These are phyloP conservation scores for Apteryx mantelli DNA, from an alignment of 2,113 vertebrate genomes.

Conservation along the genomic window DNA sequence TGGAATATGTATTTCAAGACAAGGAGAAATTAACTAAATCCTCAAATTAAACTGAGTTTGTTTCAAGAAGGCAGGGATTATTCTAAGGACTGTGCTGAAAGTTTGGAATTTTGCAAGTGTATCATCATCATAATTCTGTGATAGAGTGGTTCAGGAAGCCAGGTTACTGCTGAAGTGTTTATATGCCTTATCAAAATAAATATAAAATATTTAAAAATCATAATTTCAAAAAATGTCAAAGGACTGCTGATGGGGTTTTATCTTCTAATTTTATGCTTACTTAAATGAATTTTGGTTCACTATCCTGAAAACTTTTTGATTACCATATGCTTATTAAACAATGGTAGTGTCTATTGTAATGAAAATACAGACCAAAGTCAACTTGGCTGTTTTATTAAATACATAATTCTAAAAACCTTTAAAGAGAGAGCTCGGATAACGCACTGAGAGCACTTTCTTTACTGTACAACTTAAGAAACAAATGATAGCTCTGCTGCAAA, in stretches of 20 bases:
- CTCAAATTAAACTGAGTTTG: not conserved
- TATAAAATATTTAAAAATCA: not conserved
- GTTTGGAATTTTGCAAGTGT: not conserved
- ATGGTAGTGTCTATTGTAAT: not conserved
- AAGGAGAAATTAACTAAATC: not conserved
- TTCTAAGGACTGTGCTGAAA: not conserved
- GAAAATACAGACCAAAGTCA: constrained; percentile 22
- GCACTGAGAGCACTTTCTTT: constrained; percentile 42
- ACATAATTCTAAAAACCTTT: constrained; percentile 47
- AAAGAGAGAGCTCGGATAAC: not conserved
- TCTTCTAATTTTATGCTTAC: not conserved
- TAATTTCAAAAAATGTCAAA: not conserved
- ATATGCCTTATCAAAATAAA: not conserved
- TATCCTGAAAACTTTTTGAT: not conserved
- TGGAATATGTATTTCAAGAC: not conserved
- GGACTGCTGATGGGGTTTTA: not conserved
- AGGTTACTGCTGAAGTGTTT: not conserved
- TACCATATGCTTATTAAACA: not conserved
- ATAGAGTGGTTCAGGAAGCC: not conserved
- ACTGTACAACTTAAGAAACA: constrained; percentile 62
- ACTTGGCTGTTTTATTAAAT: constrained; percentile 69
- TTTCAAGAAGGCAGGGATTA: not conserved
- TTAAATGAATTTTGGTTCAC: not conserved
- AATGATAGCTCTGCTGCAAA: constrained; percentile 67
- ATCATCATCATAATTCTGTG: not conserved